phyloP scores from a whole-genome alignment of 2,888 invertebrate species.

The Linhomoeus sp. region DNA sequence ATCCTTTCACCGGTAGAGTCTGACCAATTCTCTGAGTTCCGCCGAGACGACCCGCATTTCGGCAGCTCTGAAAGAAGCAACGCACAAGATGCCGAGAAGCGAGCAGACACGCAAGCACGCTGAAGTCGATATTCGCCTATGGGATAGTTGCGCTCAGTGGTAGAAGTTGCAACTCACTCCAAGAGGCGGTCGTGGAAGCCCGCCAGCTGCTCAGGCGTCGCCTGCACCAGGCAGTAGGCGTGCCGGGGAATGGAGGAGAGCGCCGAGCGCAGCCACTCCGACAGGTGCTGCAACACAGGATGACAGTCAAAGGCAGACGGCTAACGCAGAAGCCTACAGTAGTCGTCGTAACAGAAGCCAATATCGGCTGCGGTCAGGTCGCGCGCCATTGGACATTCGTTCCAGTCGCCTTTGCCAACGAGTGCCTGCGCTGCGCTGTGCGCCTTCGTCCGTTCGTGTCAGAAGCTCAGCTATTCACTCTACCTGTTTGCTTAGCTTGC shows the following conservation, averaged over 20 bases:
- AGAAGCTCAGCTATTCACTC: no score
- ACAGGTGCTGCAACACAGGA: neutral
- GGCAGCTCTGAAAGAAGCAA: slow-evolving; percentile 44
- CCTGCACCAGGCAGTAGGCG: slow-evolving; percentile 12
- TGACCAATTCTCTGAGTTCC: slow-evolving; percentile 59
- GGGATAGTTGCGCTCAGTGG: no score
- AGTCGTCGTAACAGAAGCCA: no score
- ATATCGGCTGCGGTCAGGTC: no score
- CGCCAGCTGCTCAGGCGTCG: slow-evolving; percentile 14
- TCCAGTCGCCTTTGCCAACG: no score
- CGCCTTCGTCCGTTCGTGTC: no score
- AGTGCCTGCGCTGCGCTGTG: no score
- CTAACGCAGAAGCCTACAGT: no score
- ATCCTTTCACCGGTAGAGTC: slow-evolving; percentile 47
- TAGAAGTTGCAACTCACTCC: slow-evolving; percentile 4
- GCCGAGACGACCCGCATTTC: slow-evolving; percentile 55
- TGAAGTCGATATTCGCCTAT: no score
- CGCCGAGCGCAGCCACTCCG: neutral
- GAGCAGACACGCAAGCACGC: no score
- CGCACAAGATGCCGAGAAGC: neutral
- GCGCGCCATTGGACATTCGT: no score
- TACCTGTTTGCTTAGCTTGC: slow-evolving; percentile 10
- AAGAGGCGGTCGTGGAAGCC: slow-evolving; percentile 11
- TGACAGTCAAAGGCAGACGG: no score
- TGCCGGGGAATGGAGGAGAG: neutral